phyloP scores from a whole-genome alignment of 2,797 vertebrate genomes.

The Falco berigora region DNA sequence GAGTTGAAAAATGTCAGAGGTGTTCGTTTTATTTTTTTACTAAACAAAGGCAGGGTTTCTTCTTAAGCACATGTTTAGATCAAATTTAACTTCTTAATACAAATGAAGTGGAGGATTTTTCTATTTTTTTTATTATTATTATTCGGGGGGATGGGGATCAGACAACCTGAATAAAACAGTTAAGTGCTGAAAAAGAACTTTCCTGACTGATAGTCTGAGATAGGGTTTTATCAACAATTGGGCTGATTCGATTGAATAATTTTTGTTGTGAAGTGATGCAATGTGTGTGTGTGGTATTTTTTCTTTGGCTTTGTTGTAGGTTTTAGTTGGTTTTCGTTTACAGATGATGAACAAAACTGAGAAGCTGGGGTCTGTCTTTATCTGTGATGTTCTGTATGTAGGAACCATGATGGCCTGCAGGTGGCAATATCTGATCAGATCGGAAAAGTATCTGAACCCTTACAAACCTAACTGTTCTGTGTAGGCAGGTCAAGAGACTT shows the following conservation, averaged over 20 bases:
- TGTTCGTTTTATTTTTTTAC: not conserved
- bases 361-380: not conserved
- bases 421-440: slow-evolving; percentile 14
- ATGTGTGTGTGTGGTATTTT: not conserved
- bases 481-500: not conserved
- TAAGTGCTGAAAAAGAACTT: not conserved
- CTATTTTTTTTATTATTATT: not conserved
- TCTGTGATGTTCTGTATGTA: not conserved
- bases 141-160: too few species aligned
- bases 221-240: not conserved
- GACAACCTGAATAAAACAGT: too few species aligned
- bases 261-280: not conserved
- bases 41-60: not conserved
- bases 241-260: not conserved
- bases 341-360: not conserved
- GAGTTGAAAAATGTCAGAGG: not conserved
- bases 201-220: not conserved
- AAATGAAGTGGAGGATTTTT: not conserved
- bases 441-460: not conserved
- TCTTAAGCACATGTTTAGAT: not conserved
- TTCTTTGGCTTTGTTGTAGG: not conserved
- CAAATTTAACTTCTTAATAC: not conserved
- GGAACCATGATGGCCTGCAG: not conserved
- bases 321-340: not conserved
- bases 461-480: not conserved